These are phyloP conservation scores for Papilio aristodemus DNA, from an alignment of 1,140 invertebrate genomes.

Conservation along the genomic window DNA sequence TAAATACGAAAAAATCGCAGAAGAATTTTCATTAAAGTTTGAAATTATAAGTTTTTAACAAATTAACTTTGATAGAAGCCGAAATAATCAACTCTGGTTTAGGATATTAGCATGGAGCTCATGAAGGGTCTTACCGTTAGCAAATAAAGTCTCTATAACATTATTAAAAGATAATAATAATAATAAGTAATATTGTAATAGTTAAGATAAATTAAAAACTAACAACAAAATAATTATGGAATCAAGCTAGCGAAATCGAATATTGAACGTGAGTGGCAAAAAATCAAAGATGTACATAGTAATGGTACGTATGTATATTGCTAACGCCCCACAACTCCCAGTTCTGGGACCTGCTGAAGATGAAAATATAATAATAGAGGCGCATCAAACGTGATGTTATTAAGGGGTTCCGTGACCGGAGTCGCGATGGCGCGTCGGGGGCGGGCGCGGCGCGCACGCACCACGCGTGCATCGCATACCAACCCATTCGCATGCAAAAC, in stretches of 20 bases:
- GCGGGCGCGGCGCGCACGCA: slow-evolving; percentile 58
- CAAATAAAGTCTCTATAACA: neutral
- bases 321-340: slow-evolving; percentile 58
- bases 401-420: slow-evolving; percentile 73
- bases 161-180: too few relatives aligned
- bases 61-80: too few relatives aligned
- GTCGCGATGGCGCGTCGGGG: slow-evolving; percentile 48
- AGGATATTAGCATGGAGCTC: too few relatives aligned
- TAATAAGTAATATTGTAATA: slow-evolving; percentile 27
- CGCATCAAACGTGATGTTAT: slow-evolving; percentile 80
- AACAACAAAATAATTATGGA: neutral
- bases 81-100: too few relatives aligned
- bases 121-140: neutral
- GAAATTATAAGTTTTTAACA: too few relatives aligned
- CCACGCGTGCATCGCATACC: slow-evolving; percentile 63
- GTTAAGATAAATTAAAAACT: neutral
- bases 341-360: slow-evolving; percentile 71
- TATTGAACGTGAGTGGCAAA: slow-evolving; percentile 49
- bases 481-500: slow-evolving; percentile 70
- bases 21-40: too few relatives aligned
- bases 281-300: slow-evolving; percentile 55
- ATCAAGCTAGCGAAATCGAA: slow-evolving; percentile 37
- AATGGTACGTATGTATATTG: slow-evolving; percentile 55
- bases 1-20: too few relatives aligned
- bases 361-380: slow-evolving; percentile 80